Conservation (phyloP, 2,888 invertebrate genomes). For the Lasioglossum calceatum region DNA sequence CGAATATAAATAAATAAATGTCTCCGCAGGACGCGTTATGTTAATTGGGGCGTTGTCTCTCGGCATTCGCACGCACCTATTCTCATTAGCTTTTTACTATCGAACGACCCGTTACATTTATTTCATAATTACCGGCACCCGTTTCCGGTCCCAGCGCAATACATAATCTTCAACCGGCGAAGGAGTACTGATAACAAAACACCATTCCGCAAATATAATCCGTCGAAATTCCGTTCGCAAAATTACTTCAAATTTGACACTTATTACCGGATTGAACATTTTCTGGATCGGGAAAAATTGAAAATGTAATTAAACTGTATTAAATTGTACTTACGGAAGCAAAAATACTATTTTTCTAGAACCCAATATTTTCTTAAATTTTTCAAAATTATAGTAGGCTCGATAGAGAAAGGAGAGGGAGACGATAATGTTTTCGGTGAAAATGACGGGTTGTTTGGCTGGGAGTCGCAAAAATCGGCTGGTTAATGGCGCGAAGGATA, state of each 20-base stretch:
- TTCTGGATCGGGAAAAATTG: no score
- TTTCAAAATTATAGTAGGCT: neutral
- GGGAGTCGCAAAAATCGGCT: neutral
- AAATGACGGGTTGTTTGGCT: neutral
- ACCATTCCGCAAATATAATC: neutral
- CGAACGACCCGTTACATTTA: conserved; percentile 78
- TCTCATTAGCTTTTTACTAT: conserved; percentile 81
- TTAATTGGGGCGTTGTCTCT: conserved; percentile 85
- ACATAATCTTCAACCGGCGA: conserved; percentile 69
- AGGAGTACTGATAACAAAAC: conserved; percentile 60
- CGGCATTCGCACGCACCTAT: conserved; percentile 81
- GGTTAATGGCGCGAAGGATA: neutral
- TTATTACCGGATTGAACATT: no score
- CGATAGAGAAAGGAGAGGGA: neutral
- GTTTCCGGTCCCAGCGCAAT: conserved; percentile 53
- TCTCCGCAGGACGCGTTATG: conserved; percentile 81
- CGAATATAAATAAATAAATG: conserved; percentile 84
- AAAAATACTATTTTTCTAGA: no score
- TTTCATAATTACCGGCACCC: conserved; percentile 72
- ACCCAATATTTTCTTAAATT: no score
- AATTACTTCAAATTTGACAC: no score
- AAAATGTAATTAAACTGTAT: no score
- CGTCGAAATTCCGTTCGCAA: neutral
- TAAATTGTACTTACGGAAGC: no score
- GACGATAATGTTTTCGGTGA: neutral